phyloP scores from a whole-genome alignment of 2,797 vertebrate species.

The Haliaeetus vocifer region DNA sequence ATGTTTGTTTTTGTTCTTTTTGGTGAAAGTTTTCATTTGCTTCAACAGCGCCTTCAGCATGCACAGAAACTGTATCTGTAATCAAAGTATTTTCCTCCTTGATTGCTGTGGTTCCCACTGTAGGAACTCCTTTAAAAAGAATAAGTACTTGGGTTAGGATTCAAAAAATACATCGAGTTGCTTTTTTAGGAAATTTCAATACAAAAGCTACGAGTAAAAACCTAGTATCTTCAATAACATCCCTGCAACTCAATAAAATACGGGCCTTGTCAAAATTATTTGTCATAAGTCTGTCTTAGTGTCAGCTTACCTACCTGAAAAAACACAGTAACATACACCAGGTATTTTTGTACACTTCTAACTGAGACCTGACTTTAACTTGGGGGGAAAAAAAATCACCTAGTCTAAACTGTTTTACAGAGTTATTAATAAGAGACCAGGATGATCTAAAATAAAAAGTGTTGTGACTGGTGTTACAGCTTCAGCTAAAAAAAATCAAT shows the following conservation, averaged over 20 bases:
- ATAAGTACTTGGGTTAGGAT: background rate
- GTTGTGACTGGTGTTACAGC: background rate
- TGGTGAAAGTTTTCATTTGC: conserved; percentile 34
- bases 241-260: background rate
- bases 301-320: background rate
- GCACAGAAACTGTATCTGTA: background rate
- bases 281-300: background rate
- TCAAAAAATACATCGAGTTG: background rate
- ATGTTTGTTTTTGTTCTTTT: conserved; percentile 21
- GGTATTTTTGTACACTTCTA: background rate
- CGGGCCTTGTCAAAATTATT: background rate
- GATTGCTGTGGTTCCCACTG: background rate
- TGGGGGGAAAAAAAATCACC: background rate
- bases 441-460: background rate
- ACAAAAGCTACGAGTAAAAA: background rate
- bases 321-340: background rate
- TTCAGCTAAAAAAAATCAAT: background rate
- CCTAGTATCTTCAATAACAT: background rate
- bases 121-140: conserved; percentile 44
- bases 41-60: conserved; percentile 19
- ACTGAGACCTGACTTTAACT: background rate
- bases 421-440: background rate
- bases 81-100: conserved; percentile 36
- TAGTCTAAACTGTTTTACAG: background rate
- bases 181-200: background rate